Evolutionary conservation across 1,140 invertebrate genomes (phyloP), one percentile per base, ranked within the genome.

Genomic region (Drosophila persimilis): DNA sequence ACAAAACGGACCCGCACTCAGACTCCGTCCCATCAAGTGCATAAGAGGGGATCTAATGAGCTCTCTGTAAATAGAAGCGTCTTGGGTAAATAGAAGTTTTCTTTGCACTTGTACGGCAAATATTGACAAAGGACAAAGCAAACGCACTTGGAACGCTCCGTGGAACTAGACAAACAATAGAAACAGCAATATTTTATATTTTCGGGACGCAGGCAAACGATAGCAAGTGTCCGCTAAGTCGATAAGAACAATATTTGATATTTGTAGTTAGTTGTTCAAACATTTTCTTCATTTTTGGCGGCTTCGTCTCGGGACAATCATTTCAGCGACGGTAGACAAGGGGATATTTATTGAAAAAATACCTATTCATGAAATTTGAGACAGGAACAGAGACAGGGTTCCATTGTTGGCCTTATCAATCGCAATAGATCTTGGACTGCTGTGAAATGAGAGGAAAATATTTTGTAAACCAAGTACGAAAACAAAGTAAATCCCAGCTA

Each of bases 341-440:
- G 39, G 35, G 53, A 73, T 73, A 62, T 73, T 73, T 73, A 55
- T 73, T 73, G 51, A 73, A 54, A 62, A 73, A 70, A 70, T 70
- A 70, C 22, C 66, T 70, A 70, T 62, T 58, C 70, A 73, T 73
- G 70, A 73, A 73, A 73, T 73, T 60, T 54, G 69, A 73, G 58
- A 41, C 55, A 17, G 41, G 11, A 35, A 43, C 44, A 31, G 44
- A 8, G 15, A 46, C 11, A 62, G 39, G n/a, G 45, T 73, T 26
- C 31, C 35, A 56, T 69, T 73, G 71, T 55, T 73, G 58, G 62
- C 29, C 69, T 73, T 73, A 73, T 73, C 71, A 60, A 46, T 39
- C 52, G 41, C 59, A 22, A 20, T 26, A 48, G 20, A 73, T 73
- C 70, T 61, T 50, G 43, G 43, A 53, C 54, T 71, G 65, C 55